Evolutionary conservation across 2,888 invertebrate species (phyloP).

Genomic region (Pseudococcus jackbeardsleyi): DNA sequence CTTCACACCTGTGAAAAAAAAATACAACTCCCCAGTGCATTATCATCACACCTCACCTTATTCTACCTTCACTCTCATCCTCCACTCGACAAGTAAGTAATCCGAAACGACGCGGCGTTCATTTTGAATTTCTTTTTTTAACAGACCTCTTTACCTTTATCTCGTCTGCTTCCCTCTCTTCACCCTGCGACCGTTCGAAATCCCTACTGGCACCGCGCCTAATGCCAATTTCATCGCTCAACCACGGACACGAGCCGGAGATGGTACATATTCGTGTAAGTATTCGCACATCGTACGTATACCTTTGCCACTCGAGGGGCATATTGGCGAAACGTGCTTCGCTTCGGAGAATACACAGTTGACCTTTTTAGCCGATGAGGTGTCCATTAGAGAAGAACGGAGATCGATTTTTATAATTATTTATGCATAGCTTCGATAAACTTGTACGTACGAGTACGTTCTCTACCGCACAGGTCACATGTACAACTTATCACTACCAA

Average conservation of each 20-base stretch:
- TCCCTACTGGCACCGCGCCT: constrained; percentile 23
- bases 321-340: constrained; percentile 1
- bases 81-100: not conserved
- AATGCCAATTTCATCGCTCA: constrained; percentile 18
- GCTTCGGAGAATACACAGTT: constrained; percentile 1
- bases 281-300: not conserved
- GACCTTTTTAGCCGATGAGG: not conserved
- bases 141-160: constrained; percentile 27
- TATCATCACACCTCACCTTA: not conserved
- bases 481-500: not conserved
- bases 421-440: not conserved
- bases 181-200: not conserved
- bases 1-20: not conserved
- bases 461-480: not conserved
- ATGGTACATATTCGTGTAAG: not conserved
- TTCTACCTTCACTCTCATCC: not conserved
- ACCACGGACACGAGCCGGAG: not conserved
- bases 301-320: constrained; percentile 15
- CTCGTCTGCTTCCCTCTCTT: not conserved
- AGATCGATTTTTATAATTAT: constrained; percentile 9
- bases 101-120: not conserved
- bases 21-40: not conserved
- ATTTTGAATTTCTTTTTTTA: constrained; percentile 30
- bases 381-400: not conserved
- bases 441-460: not conserved